A percentile compares a stretch with the other conserved stretches of the same genome.
These are phyloP conservation scores for Calameuta pallipes DNA, from an alignment of 2,888 invertebrate genomes.

Conservation along the genomic window DNA sequence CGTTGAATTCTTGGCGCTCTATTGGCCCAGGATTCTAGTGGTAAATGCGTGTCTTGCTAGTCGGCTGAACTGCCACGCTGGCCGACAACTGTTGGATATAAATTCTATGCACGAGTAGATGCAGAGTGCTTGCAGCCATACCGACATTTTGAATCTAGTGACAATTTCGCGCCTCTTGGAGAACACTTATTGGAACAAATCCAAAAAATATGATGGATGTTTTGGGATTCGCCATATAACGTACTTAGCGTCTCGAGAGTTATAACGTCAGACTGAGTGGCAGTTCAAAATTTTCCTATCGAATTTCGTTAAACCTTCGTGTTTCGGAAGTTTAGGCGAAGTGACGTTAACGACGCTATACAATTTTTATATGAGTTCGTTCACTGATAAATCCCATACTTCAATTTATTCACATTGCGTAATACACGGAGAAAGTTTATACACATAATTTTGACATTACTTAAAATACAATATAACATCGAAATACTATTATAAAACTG, in stretches of 20 bases:
- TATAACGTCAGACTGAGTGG: not conserved
- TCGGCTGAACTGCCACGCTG: not conserved
- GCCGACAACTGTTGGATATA: slow-evolving; percentile 3
- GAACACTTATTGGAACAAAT: not conserved
- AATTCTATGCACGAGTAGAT: slow-evolving; percentile 4
- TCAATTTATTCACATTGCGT: too few species aligned
- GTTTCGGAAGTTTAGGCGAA: not conserved
- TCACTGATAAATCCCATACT: not conserved
- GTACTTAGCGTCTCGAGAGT: not conserved
- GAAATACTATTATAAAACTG: not conserved
- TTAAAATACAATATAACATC: not conserved
- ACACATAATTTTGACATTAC: not conserved
- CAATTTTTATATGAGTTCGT: not conserved
- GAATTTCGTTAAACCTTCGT: not conserved
- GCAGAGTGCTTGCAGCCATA: not conserved
- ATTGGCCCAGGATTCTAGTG: not conserved
- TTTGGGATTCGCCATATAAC: not conserved
- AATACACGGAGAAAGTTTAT: not conserved
- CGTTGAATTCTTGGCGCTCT: not conserved
- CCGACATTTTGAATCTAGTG: not conserved
- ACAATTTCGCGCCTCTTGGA: not conserved
- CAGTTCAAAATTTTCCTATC: not conserved
- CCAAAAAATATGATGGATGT: not conserved
- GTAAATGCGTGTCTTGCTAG: not conserved
- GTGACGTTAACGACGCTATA: not conserved